These are phyloP conservation scores for Betta splendens DNA, from an alignment of 2,797 vertebrate species.

Conservation along the genomic window DNA sequence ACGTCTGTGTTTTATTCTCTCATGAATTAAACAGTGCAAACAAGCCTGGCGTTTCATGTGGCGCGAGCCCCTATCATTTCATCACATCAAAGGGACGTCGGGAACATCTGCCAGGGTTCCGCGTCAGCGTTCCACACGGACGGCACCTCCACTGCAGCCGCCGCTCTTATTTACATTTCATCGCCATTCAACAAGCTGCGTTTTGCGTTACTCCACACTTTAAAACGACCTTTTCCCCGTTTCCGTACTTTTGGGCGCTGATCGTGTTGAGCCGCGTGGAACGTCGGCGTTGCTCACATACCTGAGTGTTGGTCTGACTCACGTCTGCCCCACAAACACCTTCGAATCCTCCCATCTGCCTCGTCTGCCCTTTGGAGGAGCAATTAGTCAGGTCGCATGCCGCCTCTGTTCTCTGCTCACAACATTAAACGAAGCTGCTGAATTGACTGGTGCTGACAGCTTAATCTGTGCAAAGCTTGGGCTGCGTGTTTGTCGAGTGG, in stretches of 20 bases:
- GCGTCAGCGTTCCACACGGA: slow-evolving; percentile 35
- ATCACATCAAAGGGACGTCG: slow-evolving; percentile 49
- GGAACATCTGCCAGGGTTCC: slow-evolving; percentile 50
- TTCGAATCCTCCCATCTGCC: slow-evolving; percentile 30
- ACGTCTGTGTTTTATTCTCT: background rate
- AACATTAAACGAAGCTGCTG: slow-evolving; percentile 26
- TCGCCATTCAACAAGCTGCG: too few relatives aligned
- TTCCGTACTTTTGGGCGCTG: slow-evolving; percentile 24
- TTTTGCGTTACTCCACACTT: too few relatives aligned
- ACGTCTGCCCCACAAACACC: slow-evolving; percentile 3
- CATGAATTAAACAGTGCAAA: slow-evolving; percentile 1
- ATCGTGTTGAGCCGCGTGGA: slow-evolving; percentile 46
- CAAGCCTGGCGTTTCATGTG: slow-evolving; percentile 26
- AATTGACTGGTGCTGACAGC: slow-evolving; percentile 51
- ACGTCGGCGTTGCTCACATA: slow-evolving; percentile 41
- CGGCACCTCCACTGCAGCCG: slow-evolving; percentile 28
- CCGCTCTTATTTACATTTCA: too few relatives aligned
- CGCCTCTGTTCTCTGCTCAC: slow-evolving; percentile 33
- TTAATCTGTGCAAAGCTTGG: slow-evolving; percentile 66
- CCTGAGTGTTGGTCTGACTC: slow-evolving; percentile 30
- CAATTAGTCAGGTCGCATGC: slow-evolving; percentile 16
- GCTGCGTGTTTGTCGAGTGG: slow-evolving; percentile 61
- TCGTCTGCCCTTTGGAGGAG: slow-evolving; percentile 14
- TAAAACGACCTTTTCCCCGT: background rate
- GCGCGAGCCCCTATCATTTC: slow-evolving; percentile 35